Conservation (phyloP, 92 coral and sea anemone species). For the Phymanthus crucifer region DNA sequence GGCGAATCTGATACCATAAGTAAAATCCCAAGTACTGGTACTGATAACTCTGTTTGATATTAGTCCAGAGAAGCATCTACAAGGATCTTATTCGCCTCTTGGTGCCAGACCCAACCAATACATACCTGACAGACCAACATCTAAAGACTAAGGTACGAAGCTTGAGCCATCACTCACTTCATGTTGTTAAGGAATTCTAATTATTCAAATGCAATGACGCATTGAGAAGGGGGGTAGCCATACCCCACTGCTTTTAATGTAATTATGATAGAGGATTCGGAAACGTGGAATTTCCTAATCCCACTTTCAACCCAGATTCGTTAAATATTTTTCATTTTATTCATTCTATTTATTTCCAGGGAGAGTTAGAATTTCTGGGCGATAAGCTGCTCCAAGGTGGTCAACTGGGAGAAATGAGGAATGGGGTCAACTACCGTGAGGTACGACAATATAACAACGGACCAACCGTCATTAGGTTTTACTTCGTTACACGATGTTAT, state of each 20-base stretch:
- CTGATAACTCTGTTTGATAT: too few relatives aligned
- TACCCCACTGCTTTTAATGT: too few relatives aligned
- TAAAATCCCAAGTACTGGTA: too few relatives aligned
- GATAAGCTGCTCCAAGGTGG: conserved; percentile 71
- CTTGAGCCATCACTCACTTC: neutral
- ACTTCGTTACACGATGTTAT: conserved; percentile 81
- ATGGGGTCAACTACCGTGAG: conserved; percentile 79
- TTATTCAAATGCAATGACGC: too few relatives aligned
- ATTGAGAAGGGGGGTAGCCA: too few relatives aligned
- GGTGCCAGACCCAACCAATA: neutral
- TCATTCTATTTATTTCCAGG: conserved; percentile 34
- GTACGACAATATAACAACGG: conserved; percentile 55
- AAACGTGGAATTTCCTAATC: too few relatives aligned
- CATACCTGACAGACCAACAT: neutral
- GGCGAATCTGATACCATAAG: too few relatives aligned
- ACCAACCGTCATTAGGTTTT: conserved; percentile 56
- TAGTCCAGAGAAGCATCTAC: conserved; percentile 5
- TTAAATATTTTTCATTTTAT: too few relatives aligned
- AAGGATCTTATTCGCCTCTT: conserved; percentile 2
- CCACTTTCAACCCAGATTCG: too few relatives aligned
- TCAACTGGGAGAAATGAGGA: conserved; percentile 61
- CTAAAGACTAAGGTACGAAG: neutral
- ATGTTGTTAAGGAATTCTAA: too few relatives aligned
- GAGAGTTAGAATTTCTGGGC: conserved; percentile 67
- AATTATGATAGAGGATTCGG: neutral